Percentiles rank a stretch among this genome's conserved stretches.
phyloP scores from a whole-genome alignment of 2,797 vertebrate species.

The Gephyroberyx darwinii region DNA sequence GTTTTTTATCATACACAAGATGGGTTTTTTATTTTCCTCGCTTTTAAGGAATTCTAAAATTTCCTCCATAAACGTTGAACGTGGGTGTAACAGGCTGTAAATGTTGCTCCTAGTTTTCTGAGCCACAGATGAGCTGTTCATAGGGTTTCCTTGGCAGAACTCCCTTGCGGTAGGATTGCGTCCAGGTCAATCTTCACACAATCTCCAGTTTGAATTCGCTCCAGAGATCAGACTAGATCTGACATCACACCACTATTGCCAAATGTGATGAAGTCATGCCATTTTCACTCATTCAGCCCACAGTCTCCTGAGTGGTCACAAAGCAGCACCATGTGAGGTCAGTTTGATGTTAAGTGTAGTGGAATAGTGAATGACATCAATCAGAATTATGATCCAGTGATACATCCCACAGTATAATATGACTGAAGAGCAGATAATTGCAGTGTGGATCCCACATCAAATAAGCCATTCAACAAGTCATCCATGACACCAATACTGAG shows the following conservation, averaged over 20 bases:
- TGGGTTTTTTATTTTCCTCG: slow-evolving; percentile 66
- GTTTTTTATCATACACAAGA: not conserved
- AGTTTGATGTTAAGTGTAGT: slow-evolving; percentile 23
- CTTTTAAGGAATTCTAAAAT: slow-evolving; percentile 58
- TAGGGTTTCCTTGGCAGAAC: slow-evolving; percentile 3
- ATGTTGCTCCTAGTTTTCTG: slow-evolving; percentile 37
- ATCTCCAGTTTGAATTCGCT: slow-evolving; percentile 33
- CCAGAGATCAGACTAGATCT: slow-evolving; percentile 12
- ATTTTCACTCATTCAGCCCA: not conserved
- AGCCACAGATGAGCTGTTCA: slow-evolving; percentile 22
- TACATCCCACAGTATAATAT: slow-evolving; percentile 2
- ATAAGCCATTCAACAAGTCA: slow-evolving; percentile 40
- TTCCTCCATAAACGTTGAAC: slow-evolving; percentile 54
- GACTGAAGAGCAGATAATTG: slow-evolving; percentile 25
- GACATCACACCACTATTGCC: not conserved
- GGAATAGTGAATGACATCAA: slow-evolving; percentile 1
- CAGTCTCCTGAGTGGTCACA: slow-evolving; percentile 10
- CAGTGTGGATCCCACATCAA: slow-evolving; percentile 42
- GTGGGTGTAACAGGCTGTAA: slow-evolving; percentile 50
- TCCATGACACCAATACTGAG: slow-evolving; percentile 44
- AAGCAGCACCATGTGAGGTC: slow-evolving; percentile 45
- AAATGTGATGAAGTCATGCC: not conserved
- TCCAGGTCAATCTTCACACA: slow-evolving; percentile 60
- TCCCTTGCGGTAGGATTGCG: slow-evolving; percentile 8
- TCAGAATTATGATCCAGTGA: slow-evolving; percentile 40